Base-by-base conservation (phyloP, 2,113 vertebrate genomes). In the Ibidorhyncha struthersii region DNA sequence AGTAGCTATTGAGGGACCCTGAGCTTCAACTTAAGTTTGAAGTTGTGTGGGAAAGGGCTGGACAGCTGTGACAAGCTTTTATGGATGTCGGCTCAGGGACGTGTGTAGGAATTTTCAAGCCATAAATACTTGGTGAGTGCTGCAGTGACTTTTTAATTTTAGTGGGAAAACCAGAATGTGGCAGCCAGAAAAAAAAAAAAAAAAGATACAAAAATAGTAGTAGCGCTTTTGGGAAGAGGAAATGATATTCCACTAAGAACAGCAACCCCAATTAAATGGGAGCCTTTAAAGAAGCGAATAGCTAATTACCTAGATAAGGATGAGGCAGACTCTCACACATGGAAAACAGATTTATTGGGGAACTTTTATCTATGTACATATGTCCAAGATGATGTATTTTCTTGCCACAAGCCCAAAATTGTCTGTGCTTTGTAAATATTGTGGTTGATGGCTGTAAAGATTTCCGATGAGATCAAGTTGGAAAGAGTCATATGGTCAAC, bases 121-220 rank as follows among this genome's bases (percentile, higher is more conserved):
- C 92, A 95, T 69, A 96, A 96, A 97, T 96, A 96, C 95, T 94
- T 82, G 82, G 23, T 67, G 86, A 89, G 83, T 59, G 56, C 20
- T 96, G 91, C 73, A 95, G 77, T 72, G 94, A 87, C 89, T 97
- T 95, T 86, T 93, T 92, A 36, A 94, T 96, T 94, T 92, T 82
- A 87, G 95, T 94, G 86, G 86, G 83, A 95, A 95, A 87, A 73
- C 10, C 55, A 89, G 90, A 97, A 93, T 89, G 92, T 96, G 94
- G 77, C 95, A 95, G 91, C 81, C 95, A 93, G 80, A 23, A 23
- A 23, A 49, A 49, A 50, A 50, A 49, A 50, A 49, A 49, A 82
- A 92, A 89, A 67, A 45, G 16, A 2, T 70, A 30, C 72, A 72
- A 84, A 96, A 96, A 95, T 97, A 97, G 95, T 20, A 91, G 86